phyloP scores from a whole-genome alignment of 2,888 invertebrate species.

The Limenitis camilla region DNA sequence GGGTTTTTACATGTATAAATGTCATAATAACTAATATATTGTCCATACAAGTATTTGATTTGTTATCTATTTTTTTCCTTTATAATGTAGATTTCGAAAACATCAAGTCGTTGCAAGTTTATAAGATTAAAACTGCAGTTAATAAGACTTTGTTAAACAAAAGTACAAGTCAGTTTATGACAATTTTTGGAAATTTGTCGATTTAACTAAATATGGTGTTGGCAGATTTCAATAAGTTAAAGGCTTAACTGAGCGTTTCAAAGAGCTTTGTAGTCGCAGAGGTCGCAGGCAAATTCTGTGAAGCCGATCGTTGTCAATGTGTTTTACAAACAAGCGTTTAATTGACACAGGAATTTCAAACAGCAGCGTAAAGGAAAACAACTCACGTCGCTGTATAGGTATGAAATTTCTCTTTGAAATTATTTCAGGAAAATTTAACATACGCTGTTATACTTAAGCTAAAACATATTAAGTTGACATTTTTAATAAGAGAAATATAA shows the following conservation, averaged over 20 bases:
- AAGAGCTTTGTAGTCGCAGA: conserved; percentile 19
- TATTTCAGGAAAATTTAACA: conserved; percentile 10
- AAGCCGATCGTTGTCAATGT: conserved; percentile 50
- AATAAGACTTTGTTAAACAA: too few relatives aligned
- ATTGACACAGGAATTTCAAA: conserved; percentile 64
- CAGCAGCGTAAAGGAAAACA: conserved; percentile 57
- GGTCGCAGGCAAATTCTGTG: conserved; percentile 47
- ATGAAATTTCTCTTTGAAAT: conserved; percentile 21
- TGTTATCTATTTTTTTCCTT: too few relatives aligned
- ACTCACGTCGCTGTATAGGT: conserved; percentile 29
- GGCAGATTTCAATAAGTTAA: neutral
- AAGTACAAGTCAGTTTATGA: too few relatives aligned
- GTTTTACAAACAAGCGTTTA: conserved; percentile 66
- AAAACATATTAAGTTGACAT: too few relatives aligned
- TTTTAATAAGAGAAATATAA: too few relatives aligned
- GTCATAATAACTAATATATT: neutral
- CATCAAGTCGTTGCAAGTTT: too few relatives aligned
- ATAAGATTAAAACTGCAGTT: too few relatives aligned
- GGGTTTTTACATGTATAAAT: conserved; percentile 4
- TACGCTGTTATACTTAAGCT: neutral
- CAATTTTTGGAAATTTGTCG: too few relatives aligned
- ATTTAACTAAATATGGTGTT: too few relatives aligned
- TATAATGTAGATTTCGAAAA: too few relatives aligned
- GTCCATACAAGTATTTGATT: neutral
- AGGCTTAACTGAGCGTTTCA: conserved; percentile 15